Conservation (phyloP, 2,888 invertebrate species). For the Tribolium freemani region DNA sequence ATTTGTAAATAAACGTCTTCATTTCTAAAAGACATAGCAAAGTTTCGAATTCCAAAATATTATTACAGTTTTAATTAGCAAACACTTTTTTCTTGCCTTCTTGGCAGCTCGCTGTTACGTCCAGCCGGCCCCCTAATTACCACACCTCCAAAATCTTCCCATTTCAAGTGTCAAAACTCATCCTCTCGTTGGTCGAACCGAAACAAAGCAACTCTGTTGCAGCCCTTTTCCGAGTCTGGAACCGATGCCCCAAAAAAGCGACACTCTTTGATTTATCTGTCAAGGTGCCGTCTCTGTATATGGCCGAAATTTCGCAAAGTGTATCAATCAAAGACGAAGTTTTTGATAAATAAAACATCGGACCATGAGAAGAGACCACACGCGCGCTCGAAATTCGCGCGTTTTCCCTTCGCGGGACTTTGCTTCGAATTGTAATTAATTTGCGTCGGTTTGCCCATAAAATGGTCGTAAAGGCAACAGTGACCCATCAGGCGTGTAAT, state of each 20-base stretch:
- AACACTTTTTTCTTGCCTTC: neutral
- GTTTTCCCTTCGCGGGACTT: slow-evolving; percentile 2
- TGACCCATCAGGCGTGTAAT: slow-evolving; percentile 9
- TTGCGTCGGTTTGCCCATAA: slow-evolving; percentile 21
- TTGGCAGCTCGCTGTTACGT: neutral
- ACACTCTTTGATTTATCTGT: slow-evolving; percentile 29
- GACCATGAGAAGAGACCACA: slow-evolving; percentile 31
- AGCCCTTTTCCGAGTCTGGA: neutral
- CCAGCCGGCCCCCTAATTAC: neutral
- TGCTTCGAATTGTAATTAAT: slow-evolving; percentile 14
- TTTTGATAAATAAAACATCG: slow-evolving; percentile 41
- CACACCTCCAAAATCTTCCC: neutral
- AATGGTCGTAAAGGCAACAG: slow-evolving; percentile 11
- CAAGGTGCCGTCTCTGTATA: slow-evolving; percentile 15
- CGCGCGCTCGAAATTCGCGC: slow-evolving; percentile 19
- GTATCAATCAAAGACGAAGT: slow-evolving; percentile 32
- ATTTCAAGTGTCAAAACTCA: neutral
- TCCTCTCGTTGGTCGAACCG: neutral
- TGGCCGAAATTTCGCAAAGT: slow-evolving; percentile 20
- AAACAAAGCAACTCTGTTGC: neutral
- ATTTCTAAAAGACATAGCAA: no score
- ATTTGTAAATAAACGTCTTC: no score
- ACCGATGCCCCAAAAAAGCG: neutral
- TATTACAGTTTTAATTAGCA: no score
- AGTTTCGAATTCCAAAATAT: no score